Base-by-base conservation (phyloP, 2,888 invertebrate genomes). In the Carabus problematicus region DNA sequence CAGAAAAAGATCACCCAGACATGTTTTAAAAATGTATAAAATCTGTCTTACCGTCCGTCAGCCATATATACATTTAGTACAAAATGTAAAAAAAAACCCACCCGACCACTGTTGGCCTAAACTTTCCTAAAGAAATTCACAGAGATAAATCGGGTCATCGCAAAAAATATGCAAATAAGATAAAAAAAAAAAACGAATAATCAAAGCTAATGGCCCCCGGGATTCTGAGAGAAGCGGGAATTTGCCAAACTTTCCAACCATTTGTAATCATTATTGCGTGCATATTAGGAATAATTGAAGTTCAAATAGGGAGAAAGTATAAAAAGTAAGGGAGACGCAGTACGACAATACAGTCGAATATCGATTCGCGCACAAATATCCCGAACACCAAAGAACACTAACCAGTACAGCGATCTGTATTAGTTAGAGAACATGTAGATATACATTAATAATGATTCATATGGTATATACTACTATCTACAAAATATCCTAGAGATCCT, bases 151-250 rank as follows among this genome's bases (percentile, higher is more conserved):
- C 67, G 60, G 60, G 60, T 60, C 67, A 67, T 67, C 67, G 67
- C 67, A 67, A 67, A 67, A 67, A 67, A 67, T 67, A 67, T 67
- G 67, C 67, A 67, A 67, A 67, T 67, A 67, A 67, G 67, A 67
- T 67, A 60, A 67, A 67, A 67, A 60, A 67, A 67, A 67, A 66
- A 39, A 58, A 19, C 60, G 67, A 67, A 67, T 67, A 67, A 60
- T 67, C 60, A 60, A 60, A 67, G 67, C 60, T 67, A 67, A 67
- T 67, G 67, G 60, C 67, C 29, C 43, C 43, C 42, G 60, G 60
- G 60, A 67, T 67, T 67, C 52, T 11, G 39, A 59, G 60, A 67
- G 19, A 67, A 67, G 67, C 59, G 43, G 60, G 60, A 67, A 43
- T 52, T 43, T 67, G 52, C 49, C 49, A 60, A 66, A 67, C 42